These are phyloP conservation scores for Coenonympha glycerion DNA, from an alignment of 2,888 invertebrate genomes.

Conservation along the genomic window DNA sequence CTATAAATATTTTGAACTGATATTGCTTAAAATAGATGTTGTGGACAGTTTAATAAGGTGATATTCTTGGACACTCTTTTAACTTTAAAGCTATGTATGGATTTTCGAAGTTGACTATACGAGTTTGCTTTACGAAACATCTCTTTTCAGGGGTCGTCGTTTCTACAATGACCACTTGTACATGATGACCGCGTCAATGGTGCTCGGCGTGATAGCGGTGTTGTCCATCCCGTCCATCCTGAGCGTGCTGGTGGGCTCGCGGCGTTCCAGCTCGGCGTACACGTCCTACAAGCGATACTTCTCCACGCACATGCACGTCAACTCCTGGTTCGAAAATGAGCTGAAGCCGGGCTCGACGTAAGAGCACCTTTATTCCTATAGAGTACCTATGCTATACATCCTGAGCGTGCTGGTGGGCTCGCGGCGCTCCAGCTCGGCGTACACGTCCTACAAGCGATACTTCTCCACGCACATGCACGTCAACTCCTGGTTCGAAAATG, in stretches of 20 bases:
- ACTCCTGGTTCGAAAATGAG: constrained; percentile 81
- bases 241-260: constrained; percentile 79
- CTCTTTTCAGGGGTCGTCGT: constrained; percentile 76
- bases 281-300: constrained; percentile 83
- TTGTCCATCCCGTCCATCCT: constrained; percentile 81
- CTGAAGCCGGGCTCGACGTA: constrained; percentile 73
- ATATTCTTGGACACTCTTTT: too few relatives aligned
- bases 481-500: constrained; percentile 81
- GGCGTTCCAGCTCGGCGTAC: constrained; percentile 76
- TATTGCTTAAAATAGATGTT: too few relatives aligned
- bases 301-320: constrained; percentile 81
- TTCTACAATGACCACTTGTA: constrained; percentile 81
- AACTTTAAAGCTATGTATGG: too few relatives aligned
- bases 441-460: constrained; percentile 82
- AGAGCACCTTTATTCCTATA: constrained; percentile 34
- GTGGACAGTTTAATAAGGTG: too few relatives aligned
- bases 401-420: constrained; percentile 79
- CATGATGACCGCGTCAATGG: constrained; percentile 79
- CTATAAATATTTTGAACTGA: too few relatives aligned
- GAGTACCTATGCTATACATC: too few relatives aligned
- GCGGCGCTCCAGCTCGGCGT: constrained; percentile 76
- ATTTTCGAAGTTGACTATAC: too few relatives aligned
- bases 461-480: constrained; percentile 82
- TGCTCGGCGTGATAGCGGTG: constrained; percentile 80
- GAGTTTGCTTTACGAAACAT: too few relatives aligned